Evolutionary conservation across 2,797 vertebrate genomes (phyloP), one percentile per base, ranked within the genome.

Genomic region (Notamacropus eugenii): DNA sequence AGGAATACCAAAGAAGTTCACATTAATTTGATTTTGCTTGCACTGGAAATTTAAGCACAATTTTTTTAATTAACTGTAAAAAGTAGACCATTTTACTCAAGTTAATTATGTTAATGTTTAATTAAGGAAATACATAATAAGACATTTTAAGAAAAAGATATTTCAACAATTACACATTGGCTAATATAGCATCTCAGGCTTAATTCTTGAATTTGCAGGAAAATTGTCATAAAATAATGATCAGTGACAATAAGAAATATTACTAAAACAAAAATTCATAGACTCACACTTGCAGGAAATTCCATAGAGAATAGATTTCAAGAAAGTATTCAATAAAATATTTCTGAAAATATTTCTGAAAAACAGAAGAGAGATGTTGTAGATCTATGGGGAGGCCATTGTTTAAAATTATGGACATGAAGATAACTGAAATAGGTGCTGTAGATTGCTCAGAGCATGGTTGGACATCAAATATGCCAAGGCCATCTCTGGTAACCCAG

Each of bases 51-150:
- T 96, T 95, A 40, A 46, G 82, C 96, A 62, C 67, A 94, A 40
- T 96, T 96, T 56, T 94, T 97, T 96, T 90, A 95, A 74, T 62
- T 96, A 96, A 95, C 95, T 95, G 95, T 96, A 95, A 97, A 97
- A 95, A 97, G 95, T 91, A 96, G 93, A 93, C 92, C 94, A 96
- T 97, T 96, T 97, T 54, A 28, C 93, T 93, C 93, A 95, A 93
- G 92, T 29, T 95, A 93, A 97, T 95, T 97, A 82, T 95, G 74
- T 97, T 96, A 93, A 92, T 91, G 5, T 52, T 58, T 91, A 97
- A 97, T 96, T 95, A 93, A 97, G 95, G 93, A 97, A 97, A 58
- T 97, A 29, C 16, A 19, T 96, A 95, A 97, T 92, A 96, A 96
- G 92, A 94, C 56, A 93, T 94, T 96, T 91, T n/a, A 93, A 96